Base-by-base conservation (phyloP, 2,113 vertebrate genomes). In the Prochilodus magdalenae region DNA sequence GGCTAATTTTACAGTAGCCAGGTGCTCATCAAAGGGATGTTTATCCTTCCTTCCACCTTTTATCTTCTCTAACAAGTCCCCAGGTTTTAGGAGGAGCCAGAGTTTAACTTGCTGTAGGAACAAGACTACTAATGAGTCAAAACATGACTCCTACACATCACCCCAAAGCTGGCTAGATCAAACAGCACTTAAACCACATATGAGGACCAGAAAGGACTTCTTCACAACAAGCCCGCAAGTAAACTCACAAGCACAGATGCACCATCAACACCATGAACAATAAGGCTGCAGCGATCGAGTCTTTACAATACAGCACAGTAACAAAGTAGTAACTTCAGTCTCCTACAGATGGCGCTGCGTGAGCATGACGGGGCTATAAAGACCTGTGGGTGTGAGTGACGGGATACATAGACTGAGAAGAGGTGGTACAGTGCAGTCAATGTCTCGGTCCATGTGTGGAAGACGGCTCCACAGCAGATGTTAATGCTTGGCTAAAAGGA, bases 1-100 rank as follows among this genome's bases (percentile, higher is more conserved):
- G n/a, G 20, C 73, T 77, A 16, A 29, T 66, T 73, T 53, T 27
- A 57, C 78, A 22, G 55, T 4, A 72, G 55, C n/a, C 62, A 74
- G 49, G 44, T 75, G 69, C 51, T 78, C 69, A 74, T 81, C 75
- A 81, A 74, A 81, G n/a, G n/a, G 5, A 10, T 15, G 33, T 36
- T 20, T 57, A 2, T 15, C 8, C 8, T 10, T 51, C 14, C 51
- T 16, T 11, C 49, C 49, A 2, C 53, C 62, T 53, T 55, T 36
- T 77, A 49, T 44, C 14, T 57, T 57, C 5, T 57, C n/a, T 51
- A 18, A 55, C 53, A 55, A 55, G 53, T 6, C 53, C 20, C 22
- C 57, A 24, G 7, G 5, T 60, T 60, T 76, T n/a, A n/a, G n/a
- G 26, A 27, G 5, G 7, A 63, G 27, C 14, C 44, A 15, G 16